These are phyloP conservation scores for Tetrapedia diversipes DNA, from an alignment of 2,888 invertebrate genomes.

Conservation along the genomic window DNA sequence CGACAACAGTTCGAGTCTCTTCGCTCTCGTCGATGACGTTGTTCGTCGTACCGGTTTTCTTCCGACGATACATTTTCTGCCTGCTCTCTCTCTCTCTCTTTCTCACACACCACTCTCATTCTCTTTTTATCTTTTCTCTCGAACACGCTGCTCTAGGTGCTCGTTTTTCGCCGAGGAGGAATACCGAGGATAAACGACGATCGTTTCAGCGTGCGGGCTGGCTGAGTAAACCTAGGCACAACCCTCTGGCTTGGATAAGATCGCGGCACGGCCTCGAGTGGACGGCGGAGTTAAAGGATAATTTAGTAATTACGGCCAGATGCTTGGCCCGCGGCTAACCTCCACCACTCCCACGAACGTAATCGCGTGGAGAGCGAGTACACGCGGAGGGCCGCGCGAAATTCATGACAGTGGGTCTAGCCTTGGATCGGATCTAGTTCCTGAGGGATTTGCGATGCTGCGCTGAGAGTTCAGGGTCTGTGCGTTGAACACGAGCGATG, in stretches of 20 bases:
- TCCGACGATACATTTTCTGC: too few species aligned
- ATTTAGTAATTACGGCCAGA: slow-evolving; percentile 82
- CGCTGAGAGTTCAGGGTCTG: too few species aligned
- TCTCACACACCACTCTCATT: too few species aligned
- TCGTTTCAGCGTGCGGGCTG: slow-evolving; percentile 59
- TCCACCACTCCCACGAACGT: slow-evolving; percentile 65
- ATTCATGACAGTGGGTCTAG: slow-evolving; percentile 6
- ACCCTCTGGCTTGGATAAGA: slow-evolving; percentile 70
- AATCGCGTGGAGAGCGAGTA: slow-evolving; percentile 41
- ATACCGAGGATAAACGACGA: slow-evolving; percentile 68
- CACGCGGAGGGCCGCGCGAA: slow-evolving; percentile 24
- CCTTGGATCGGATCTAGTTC: not conserved
- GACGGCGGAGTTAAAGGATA: slow-evolving; percentile 78
- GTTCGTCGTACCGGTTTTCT: slow-evolving; percentile 42
- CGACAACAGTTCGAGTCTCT: slow-evolving; percentile 33
- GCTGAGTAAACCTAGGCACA: slow-evolving; percentile 67
- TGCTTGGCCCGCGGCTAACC: slow-evolving; percentile 76
- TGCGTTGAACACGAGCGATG: too few species aligned
- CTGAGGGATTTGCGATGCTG: not conserved
- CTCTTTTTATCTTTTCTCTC: too few species aligned
- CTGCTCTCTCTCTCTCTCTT: too few species aligned
- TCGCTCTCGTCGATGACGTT: slow-evolving; percentile 39
- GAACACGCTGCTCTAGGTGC: slow-evolving; percentile 3
- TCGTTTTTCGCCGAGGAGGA: slow-evolving; percentile 19
- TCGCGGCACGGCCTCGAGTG: slow-evolving; percentile 70